A percentile compares a stretch with the other conserved stretches of the same genome.
phyloP scores from a whole-genome alignment of 2,113 vertebrate species.

The Apteryx mantelli region DNA sequence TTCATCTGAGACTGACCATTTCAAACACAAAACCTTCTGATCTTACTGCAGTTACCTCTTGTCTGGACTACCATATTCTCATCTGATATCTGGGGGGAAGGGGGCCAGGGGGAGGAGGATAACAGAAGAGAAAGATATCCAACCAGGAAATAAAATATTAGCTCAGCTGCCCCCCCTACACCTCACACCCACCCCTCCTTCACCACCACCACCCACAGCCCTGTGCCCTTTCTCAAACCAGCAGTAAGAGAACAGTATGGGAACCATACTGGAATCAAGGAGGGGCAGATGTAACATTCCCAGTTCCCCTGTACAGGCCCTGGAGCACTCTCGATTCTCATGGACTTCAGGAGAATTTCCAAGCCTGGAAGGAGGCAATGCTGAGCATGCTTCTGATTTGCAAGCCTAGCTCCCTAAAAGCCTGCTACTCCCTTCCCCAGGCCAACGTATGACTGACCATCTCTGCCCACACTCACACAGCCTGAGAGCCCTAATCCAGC shows the following conservation, averaged over 20 bases:
- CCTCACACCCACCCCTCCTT: not conserved
- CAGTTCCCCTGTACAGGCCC: not conserved
- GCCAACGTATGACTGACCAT: fast-evolving
- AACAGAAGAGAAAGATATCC: conserved; percentile 1
- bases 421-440: not conserved
- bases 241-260: conserved; percentile 4
- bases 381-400: not conserved
- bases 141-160: conserved; percentile 27
- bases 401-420: not conserved
- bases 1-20: conserved; percentile 1
- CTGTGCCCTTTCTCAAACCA: conserved; percentile 8
- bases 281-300: not conserved
- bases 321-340: not conserved
- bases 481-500: not conserved
- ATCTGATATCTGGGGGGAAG: not conserved
- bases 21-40: conserved; percentile 22
- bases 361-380: not conserved
- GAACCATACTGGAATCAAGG: not conserved
- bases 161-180: conserved; percentile 55
- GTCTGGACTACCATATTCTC: conserved; percentile 19
- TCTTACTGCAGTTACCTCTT: conserved; percentile 8
- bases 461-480: not conserved
- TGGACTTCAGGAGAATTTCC: not conserved
- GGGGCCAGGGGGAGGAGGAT: not conserved
- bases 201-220: not conserved